Conservation (phyloP, 1,140 invertebrate species). For the Wasmannia auropunctata region DNA sequence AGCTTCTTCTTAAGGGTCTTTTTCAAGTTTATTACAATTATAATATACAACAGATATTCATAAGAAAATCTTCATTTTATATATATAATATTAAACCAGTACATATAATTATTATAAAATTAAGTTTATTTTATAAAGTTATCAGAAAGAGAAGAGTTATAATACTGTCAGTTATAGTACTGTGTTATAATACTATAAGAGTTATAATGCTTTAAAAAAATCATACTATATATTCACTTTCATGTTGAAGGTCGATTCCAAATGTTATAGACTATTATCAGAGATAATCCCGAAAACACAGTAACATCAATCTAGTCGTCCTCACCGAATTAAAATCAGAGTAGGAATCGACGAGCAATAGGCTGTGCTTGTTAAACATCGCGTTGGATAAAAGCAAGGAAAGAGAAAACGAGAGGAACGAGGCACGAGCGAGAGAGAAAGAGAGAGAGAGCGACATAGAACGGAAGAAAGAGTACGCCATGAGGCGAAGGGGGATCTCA, state of each 20-base stretch:
- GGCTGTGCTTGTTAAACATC: conserved; percentile 79
- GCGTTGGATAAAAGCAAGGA: conserved; percentile 60
- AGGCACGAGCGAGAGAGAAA: conserved; percentile 41
- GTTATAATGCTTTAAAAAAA: conserved; percentile 20
- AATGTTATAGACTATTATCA: neutral
- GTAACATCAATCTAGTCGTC: conserved; percentile 8
- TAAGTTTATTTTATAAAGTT: neutral
- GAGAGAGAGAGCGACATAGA: conserved; percentile 59
- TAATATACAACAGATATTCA: neutral
- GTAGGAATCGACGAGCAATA: conserved; percentile 75
- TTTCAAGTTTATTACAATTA: conserved; percentile 1
- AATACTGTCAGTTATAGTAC: too few species aligned
- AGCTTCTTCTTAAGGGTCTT: conserved; percentile 35
- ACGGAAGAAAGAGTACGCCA: conserved; percentile 72
- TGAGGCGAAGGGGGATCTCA: conserved; percentile 58
- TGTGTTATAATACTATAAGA: too few species aligned
- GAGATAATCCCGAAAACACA: neutral
- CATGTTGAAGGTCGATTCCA: neutral
- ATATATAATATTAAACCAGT: neutral
- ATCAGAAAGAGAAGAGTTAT: neutral
- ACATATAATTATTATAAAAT: neutral
- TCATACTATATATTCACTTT: neutral
- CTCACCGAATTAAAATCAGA: conserved; percentile 66
- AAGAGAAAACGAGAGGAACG: conserved; percentile 54
- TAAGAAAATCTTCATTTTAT: neutral